A percentile compares a stretch with the other conserved stretches of the same genome.
Conservation (phyloP, 2,797 vertebrate genomes). For the Falco cherrug region DNA sequence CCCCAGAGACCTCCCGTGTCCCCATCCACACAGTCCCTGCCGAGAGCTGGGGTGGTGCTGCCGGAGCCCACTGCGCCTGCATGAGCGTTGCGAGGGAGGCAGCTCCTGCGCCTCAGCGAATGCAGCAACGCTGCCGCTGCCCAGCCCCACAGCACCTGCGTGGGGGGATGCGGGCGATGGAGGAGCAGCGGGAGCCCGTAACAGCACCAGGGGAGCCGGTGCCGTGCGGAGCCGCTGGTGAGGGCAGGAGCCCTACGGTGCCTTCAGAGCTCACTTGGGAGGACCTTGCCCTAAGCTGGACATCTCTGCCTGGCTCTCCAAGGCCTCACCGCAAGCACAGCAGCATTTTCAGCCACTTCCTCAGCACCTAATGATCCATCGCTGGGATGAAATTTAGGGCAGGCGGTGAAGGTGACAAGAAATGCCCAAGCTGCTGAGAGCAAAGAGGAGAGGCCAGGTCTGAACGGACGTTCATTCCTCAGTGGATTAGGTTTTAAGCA, state of each 20-base stretch:
- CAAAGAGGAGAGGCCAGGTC: neutral
- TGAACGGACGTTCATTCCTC: neutral
- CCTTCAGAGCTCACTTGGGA: neutral
- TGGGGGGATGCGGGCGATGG: accelerated
- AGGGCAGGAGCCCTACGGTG: neutral
- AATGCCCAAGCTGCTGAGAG: neutral
- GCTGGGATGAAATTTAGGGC: neutral
- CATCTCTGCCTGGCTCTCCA: neutral
- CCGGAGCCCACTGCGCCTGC: neutral
- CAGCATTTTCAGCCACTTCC: neutral
- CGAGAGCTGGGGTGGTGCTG: neutral
- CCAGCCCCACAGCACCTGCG: neutral
- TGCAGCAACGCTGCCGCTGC: accelerated
- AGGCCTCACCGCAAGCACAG: neutral
- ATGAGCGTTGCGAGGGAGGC: accelerated
- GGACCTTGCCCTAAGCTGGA: neutral
- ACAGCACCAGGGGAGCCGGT: neutral
- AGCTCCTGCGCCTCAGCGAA: accelerated
- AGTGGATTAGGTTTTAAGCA: neutral
- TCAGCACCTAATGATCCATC: neutral
- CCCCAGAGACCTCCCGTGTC: neutral
- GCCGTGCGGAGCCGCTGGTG: neutral
- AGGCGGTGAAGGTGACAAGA: neutral
- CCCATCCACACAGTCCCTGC: accelerated
- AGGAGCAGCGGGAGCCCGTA: neutral